phyloP scores from a whole-genome alignment of 2,113 vertebrate genomes.

The Entelurus aequoreus region DNA sequence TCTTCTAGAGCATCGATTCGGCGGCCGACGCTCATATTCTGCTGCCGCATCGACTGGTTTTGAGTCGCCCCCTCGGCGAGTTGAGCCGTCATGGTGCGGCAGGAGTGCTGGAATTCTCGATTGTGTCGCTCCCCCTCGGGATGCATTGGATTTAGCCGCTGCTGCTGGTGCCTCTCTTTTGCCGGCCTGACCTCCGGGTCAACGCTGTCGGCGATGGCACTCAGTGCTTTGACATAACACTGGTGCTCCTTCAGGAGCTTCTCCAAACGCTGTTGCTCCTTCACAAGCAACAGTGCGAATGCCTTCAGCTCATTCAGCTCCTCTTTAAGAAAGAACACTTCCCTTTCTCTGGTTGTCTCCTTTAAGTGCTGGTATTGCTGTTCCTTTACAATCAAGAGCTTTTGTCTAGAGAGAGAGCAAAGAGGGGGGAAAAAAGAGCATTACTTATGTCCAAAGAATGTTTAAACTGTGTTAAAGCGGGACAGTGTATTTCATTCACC shows the following conservation, averaged over 20 bases:
- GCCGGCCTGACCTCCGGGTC: conserved; percentile 68
- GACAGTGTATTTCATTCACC: conserved; percentile 12
- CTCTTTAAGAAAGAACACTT: conserved; percentile 74
- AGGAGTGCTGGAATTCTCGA: conserved; percentile 67
- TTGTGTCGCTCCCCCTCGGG: conserved; percentile 69
- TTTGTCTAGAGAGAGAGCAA: conserved; percentile 73
- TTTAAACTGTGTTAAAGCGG: conserved; percentile 15
- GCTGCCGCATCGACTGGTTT: conserved; percentile 80
- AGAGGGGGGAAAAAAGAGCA: too few relatives aligned
- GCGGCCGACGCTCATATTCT: conserved; percentile 76
- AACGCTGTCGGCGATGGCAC: conserved; percentile 68
- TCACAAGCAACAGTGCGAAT: conserved; percentile 84
- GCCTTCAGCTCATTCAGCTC: conserved; percentile 84
- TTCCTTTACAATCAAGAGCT: conserved; percentile 82
- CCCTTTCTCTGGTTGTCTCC: conserved; percentile 77
- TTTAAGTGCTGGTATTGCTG: conserved; percentile 75
- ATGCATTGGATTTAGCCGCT: conserved; percentile 67
- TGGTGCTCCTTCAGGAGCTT: conserved; percentile 78
- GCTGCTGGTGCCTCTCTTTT: conserved; percentile 68
- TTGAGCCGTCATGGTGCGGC: conserved; percentile 83
- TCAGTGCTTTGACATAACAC: conserved; percentile 75
- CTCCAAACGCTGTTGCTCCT: conserved; percentile 81
- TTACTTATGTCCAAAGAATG: conserved; percentile 22
- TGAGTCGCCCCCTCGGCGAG: conserved; percentile 82
- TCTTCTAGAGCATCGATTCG: conserved; percentile 84